Evolutionary conservation across 2,113 vertebrate genomes (phyloP).

Genomic region (Urocolius indicus): DNA sequence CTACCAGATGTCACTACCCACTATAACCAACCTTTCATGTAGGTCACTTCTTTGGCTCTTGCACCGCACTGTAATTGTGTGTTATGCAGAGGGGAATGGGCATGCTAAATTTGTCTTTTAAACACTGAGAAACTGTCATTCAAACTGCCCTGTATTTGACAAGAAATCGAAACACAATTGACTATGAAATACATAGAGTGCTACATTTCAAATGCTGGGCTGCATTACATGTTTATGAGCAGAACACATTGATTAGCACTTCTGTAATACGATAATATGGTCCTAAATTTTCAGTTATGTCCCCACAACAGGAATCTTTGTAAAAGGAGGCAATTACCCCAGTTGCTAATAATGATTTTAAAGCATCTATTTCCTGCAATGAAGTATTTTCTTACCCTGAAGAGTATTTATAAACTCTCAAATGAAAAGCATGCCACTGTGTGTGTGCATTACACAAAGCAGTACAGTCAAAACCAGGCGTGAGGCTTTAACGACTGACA

Average conservation of each 20-base stretch:
- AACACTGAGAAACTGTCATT: not conserved
- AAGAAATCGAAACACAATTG: not conserved
- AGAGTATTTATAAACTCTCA: not conserved
- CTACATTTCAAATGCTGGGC: not conserved
- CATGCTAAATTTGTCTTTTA: slow-evolving; percentile 32
- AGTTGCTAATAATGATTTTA: not conserved
- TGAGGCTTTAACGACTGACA: not conserved
- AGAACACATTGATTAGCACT: not conserved
- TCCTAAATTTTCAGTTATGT: not conserved
- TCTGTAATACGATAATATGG: not conserved
- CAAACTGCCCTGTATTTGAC: not conserved
- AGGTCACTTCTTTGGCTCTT: not conserved
- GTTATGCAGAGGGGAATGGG: not conserved
- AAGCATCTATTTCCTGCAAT: not conserved
- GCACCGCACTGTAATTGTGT: not conserved
- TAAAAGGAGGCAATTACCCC: not conserved
- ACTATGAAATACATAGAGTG: not conserved
- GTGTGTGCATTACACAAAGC: not conserved
- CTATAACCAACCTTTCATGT: not conserved
- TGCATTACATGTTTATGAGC: not conserved
- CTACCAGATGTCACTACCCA: slow-evolving; percentile 2
- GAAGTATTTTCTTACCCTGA: not conserved
- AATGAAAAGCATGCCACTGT: not conserved
- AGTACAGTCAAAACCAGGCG: not conserved
- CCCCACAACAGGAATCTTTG: not conserved